Base-by-base conservation (phyloP, 2,888 invertebrate species). In the Oscheius myriophilus region DNA sequence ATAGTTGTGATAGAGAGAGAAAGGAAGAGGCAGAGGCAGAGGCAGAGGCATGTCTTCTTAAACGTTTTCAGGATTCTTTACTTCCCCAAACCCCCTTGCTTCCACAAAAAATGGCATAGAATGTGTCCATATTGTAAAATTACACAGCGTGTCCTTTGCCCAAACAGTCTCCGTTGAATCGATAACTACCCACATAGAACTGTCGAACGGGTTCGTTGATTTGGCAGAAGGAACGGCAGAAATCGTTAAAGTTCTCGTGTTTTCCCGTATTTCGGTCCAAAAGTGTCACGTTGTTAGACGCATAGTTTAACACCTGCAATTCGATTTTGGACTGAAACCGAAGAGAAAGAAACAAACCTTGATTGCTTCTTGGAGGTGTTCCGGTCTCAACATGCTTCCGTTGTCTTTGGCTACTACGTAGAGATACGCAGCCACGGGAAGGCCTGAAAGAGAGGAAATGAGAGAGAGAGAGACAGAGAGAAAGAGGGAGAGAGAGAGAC, bases 211-310 rank as follows among this genome's bases (percentile, higher is more conserved):
- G 84, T 42, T 84, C 83, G 66, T 85, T 85, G 51, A 85, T 76
- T 53, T 80, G 81, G 64, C 85, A 85, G 57, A 85, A 85, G n/a
- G 78, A 78, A 16, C 73, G 71, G 69, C 85, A 85, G 65, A 83
- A 84, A 59, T 84, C 73, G 39, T 70, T 68, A 68, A 77, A 84
- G 25, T 76, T 75, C 71, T 84, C 80, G n/a, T 70, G 59, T 57
- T 75, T 71, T n/a, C 72, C 69, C 51, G 75, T 61, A 21, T 58
- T 53, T 6, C 43, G 52, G 26, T 68, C 23, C 33, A 62, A 41
- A 18, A 61, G 61, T 25, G 61, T 61, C 49, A 46, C 43, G 64
- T 67, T 55, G 33, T 52, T 51, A 18, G 58, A 52, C 16, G 59
- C 61, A 43, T 67, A 49, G 49, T 58, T 67, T 52, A 53, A 43